Percentiles rank a stretch among this genome's conserved stretches.
These are phyloP conservation scores for Takifugu bimaculatus DNA, from an alignment of 2,113 vertebrate species.

Conservation along the genomic window DNA sequence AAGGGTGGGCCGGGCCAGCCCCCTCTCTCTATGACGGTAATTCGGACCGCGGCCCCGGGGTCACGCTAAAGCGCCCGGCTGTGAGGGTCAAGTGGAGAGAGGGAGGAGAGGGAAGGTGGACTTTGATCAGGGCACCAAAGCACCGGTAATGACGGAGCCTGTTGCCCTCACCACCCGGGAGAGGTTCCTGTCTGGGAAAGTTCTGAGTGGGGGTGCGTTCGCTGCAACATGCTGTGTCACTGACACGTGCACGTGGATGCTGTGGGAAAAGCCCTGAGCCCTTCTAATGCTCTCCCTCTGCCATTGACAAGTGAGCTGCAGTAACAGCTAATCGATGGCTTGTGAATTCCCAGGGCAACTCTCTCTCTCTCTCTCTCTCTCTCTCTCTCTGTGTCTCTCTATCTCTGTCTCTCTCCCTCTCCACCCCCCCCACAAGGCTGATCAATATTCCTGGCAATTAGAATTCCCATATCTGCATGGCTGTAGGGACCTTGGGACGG, in stretches of 20 bases:
- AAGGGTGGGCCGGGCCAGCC: conserved; percentile 6
- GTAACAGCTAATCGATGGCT: conserved; percentile 82
- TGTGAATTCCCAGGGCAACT: conserved; percentile 67
- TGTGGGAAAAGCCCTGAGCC: conserved; percentile 60
- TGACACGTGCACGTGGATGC: conserved; percentile 15
- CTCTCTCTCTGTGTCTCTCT: too few relatives aligned
- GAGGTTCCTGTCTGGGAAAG: neutral
- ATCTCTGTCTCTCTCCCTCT: too few relatives aligned
- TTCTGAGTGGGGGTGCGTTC: too few relatives aligned
- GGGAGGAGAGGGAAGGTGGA: neutral
- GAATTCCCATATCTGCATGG: conserved; percentile 82
- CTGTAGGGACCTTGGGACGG: conserved; percentile 74
- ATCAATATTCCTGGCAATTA: conserved; percentile 85
- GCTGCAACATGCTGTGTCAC: conserved; percentile 55
- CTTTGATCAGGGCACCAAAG: conserved; percentile 9
- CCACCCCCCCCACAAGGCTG: conserved; percentile 52
- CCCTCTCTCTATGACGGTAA: too few relatives aligned
- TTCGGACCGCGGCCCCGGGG: neutral
- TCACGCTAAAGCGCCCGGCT: too few relatives aligned
- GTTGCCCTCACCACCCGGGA: neutral
- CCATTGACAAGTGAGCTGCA: conserved; percentile 71
- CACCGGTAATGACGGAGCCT: neutral
- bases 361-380: too few relatives aligned
- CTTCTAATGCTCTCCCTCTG: conserved; percentile 57
- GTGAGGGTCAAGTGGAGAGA: neutral